phyloP scores from a whole-genome alignment of 2,113 vertebrate genomes.

The Salvator merianae region DNA sequence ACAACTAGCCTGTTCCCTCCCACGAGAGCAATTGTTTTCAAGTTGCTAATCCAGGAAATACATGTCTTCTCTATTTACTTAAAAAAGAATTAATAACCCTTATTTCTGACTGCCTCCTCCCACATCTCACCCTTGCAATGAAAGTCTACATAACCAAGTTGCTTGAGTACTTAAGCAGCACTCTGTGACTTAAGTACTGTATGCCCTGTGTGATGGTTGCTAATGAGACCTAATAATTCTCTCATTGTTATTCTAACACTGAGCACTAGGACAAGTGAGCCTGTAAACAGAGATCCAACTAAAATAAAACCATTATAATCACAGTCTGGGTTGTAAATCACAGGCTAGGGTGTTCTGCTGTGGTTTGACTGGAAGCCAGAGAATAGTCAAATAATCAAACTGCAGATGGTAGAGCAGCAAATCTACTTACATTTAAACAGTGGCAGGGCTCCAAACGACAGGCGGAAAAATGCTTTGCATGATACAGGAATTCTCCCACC shows the following conservation, averaged over 20 bases:
- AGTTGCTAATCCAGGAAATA: slow-evolving; percentile 62
- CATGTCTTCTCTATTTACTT: slow-evolving; percentile 61
- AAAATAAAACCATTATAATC: slow-evolving; percentile 79
- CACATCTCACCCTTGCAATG: slow-evolving; percentile 40
- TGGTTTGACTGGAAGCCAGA: slow-evolving; percentile 78
- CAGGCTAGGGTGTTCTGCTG: slow-evolving; percentile 72
- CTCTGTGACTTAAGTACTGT: slow-evolving; percentile 41
- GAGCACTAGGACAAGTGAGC: slow-evolving; percentile 71
- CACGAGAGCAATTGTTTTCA: slow-evolving; percentile 55
- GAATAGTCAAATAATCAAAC: slow-evolving; percentile 83
- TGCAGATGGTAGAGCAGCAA: slow-evolving; percentile 77
- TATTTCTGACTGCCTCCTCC: background rate
- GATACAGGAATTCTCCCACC: slow-evolving; percentile 58
- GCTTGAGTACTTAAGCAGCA: slow-evolving; percentile 57
- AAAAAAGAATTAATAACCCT: slow-evolving; percentile 58
- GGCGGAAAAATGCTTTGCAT: slow-evolving; percentile 50
- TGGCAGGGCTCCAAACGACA: slow-evolving; percentile 70
- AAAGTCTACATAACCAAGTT: slow-evolving; percentile 38
- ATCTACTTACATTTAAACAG: slow-evolving; percentile 77
- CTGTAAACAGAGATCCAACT: slow-evolving; percentile 75
- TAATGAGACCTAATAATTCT: slow-evolving; percentile 71
- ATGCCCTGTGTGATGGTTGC: slow-evolving; percentile 66
- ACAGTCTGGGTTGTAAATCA: slow-evolving; percentile 74
- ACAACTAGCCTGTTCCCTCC: slow-evolving; percentile 34
- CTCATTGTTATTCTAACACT: slow-evolving; percentile 73